Conservation (phyloP, 2,113 vertebrate species). For the Lethenteron camtschaticum region DNA sequence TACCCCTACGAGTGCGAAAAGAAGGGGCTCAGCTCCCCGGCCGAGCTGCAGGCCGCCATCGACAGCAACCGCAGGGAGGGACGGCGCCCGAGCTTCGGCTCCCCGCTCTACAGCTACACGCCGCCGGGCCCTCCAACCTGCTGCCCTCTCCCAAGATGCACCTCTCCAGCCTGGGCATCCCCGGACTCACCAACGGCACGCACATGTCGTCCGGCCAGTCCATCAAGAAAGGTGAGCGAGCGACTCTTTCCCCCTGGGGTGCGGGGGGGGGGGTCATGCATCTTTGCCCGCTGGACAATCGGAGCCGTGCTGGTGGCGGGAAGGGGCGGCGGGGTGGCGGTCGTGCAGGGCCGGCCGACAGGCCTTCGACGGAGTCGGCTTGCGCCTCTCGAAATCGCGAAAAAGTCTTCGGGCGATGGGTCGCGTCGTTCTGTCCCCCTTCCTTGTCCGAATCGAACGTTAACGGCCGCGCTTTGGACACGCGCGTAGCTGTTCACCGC, state of each 20-base stretch:
- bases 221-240: constrained; percentile 63
- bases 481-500: too few relatives aligned
- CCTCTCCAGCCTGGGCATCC: constrained; percentile 25
- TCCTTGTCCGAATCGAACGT: too few relatives aligned
- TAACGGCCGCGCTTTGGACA: too few relatives aligned
- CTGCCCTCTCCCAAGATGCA: constrained; percentile 25
- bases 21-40: constrained; percentile 57
- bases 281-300: too few relatives aligned
- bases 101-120: constrained; percentile 47
- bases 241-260: neutral
- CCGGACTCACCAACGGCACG: constrained; percentile 20
- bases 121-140: constrained; percentile 26
- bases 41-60: constrained; percentile 80
- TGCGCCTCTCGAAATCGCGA: too few relatives aligned
- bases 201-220: constrained; percentile 24
- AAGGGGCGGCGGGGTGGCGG: too few relatives aligned
- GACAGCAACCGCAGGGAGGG: constrained; percentile 90
- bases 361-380: too few relatives aligned
- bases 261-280: too few relatives aligned
- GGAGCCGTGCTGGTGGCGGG: too few relatives aligned
- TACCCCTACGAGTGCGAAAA: constrained; percentile 97
- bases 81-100: constrained; percentile 49
- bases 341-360: too few relatives aligned
- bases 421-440: too few relatives aligned
- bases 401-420: too few relatives aligned